Base-by-base conservation (phyloP, 2,113 vertebrate species). In the Rousettus leschenaultii region DNA sequence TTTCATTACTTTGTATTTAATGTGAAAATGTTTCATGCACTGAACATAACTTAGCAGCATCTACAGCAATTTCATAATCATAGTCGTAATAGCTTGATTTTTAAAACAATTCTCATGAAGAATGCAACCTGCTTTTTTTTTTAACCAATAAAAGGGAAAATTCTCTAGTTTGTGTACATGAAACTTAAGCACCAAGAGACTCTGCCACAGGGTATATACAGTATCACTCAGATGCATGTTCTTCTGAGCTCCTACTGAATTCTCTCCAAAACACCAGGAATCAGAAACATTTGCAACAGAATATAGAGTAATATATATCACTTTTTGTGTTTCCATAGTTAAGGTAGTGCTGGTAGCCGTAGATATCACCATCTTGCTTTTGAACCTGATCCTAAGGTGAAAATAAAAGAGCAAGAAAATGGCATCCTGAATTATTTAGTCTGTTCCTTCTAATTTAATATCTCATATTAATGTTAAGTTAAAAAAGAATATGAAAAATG, bases 1-100 rank as follows among this genome's bases (percentile, higher is more conserved):
- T 77, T 95, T 55, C 68, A 83, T 77, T 43, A 53, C 43, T 78
- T 79, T 74, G 15, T 35, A 65, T 94, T 77, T 75, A 95, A 94
- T 71, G 40, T 91, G 40, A 45, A 95, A 88, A 84, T n/a, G 30
- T 86, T 94, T 45, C 57, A 68, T 18, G 2, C 53, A 70, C 24
- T 85, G 21, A 70, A 89, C 68, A 74, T 21, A 83, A 35, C 53
- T 82, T 74, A 86, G 40, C 7, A 90, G 33, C 59, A 84, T 38
- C 22, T 61, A 53, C 6, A 68, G 26, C 38, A 71, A 82, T 77
- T 93, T 78, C 33, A 73, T 61, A 71, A 86, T 82, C 61, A 74
- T n/a, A 65, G 51, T 85, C 70, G 57, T 71, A 65, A 66, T 40
- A 86, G 13, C 30, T 87, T 45, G 18, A 89, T 35, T 57, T 63